Conservation (phyloP, 2,797 vertebrate species). For the Sorex maritimensis region DNA sequence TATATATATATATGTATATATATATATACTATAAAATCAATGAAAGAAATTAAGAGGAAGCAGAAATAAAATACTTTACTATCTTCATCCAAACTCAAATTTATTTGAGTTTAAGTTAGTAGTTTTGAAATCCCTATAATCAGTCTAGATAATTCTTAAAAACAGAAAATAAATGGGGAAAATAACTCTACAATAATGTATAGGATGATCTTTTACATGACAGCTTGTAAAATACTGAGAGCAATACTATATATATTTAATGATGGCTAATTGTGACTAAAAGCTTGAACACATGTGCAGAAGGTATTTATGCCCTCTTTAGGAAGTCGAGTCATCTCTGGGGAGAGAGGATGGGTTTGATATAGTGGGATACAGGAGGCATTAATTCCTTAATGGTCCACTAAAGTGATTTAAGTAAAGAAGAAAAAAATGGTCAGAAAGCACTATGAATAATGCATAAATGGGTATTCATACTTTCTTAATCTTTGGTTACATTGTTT, state of each 20-base stretch:
- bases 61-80: too few relatives aligned
- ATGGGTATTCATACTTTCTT: background rate
- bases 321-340: background rate
- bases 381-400: background rate
- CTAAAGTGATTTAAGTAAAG: background rate
- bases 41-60: too few relatives aligned
- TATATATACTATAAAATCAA: too few relatives aligned
- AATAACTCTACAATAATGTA: background rate
- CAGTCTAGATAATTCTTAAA: background rate
- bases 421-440: background rate
- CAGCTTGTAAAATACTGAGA: background rate
- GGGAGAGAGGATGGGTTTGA: background rate
- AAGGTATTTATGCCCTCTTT: background rate
- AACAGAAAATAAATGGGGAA: background rate
- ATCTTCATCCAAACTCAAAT: too few relatives aligned
- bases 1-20: too few relatives aligned
- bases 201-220: background rate
- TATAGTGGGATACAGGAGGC: background rate
- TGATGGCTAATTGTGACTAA: background rate
- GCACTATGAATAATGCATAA: background rate
- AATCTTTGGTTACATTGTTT: constrained; percentile 8
- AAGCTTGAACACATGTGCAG: background rate
- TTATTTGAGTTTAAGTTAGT: too few relatives aligned
- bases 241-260: background rate
- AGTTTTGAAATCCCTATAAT: background rate